Percentiles rank a stretch among this genome's conserved stretches.
Conservation (phyloP, 2,113 vertebrate species). For the Ursus arctos region DNA sequence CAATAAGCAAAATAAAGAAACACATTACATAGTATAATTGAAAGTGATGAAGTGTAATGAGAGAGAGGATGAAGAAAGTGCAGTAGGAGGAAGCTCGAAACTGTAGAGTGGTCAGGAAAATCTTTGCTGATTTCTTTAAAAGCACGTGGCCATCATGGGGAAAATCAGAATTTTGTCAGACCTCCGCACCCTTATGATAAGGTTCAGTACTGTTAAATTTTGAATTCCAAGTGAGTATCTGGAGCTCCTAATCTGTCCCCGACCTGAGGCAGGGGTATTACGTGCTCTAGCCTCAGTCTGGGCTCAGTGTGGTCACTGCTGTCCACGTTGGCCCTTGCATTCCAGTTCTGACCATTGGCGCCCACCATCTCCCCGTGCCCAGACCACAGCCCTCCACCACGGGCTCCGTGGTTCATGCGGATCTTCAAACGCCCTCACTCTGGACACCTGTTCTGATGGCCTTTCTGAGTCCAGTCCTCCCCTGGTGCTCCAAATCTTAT, state of each 20-base stretch:
- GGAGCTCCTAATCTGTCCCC: not conserved
- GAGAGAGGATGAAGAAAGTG: not conserved
- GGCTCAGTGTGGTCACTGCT: not conserved
- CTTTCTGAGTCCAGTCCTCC: too few species aligned
- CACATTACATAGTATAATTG: not conserved
- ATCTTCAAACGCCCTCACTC: not conserved
- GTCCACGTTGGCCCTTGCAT: fast-evolving
- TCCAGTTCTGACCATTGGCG: too few species aligned
- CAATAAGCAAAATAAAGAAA: not conserved
- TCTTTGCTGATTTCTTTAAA: not conserved
- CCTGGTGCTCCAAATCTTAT: not conserved
- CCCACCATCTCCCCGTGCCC: not conserved
- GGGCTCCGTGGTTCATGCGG: not conserved
- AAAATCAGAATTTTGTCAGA: not conserved
- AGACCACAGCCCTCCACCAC: not conserved
- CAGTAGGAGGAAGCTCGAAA: not conserved
- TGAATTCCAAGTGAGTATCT: not conserved
- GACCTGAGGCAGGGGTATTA: not conserved
- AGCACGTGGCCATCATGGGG: not conserved
- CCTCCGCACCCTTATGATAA: not conserved
- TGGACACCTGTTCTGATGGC: not conserved
- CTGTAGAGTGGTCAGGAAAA: not conserved
- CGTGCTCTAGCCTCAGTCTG: not conserved
- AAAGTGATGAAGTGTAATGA: not conserved
- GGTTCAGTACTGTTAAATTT: not conserved